Conservation (phyloP, 2,113 vertebrate genomes). For the Platycercus adscitus region DNA sequence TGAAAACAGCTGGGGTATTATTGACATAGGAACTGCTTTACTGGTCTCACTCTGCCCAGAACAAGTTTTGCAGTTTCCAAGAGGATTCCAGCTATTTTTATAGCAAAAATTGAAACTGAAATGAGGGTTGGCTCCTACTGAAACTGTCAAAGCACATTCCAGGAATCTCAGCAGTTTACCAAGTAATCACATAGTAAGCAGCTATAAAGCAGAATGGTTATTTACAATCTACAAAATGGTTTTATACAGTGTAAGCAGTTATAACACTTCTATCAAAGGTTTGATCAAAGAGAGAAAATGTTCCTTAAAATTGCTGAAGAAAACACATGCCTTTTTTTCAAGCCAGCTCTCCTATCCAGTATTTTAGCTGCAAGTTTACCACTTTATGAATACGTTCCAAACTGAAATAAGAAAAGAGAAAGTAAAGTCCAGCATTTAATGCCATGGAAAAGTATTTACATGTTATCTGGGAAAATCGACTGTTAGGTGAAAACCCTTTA, state of each 20-base stretch:
- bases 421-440: neutral
- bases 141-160: conserved; percentile 61
- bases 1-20: conserved; percentile 31
- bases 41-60: conserved; percentile 39
- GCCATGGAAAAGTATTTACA: neutral
- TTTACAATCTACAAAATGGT: conserved; percentile 61
- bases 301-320: neutral
- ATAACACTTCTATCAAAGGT: conserved; percentile 37
- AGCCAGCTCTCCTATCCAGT: neutral
- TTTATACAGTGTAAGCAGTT: conserved; percentile 53
- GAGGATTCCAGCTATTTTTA: conserved; percentile 25
- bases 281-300: conserved; percentile 56
- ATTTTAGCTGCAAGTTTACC: neutral
- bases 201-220: conserved; percentile 57
- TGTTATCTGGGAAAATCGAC: neutral
- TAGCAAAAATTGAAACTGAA: conserved; percentile 57
- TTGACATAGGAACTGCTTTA: conserved; percentile 16
- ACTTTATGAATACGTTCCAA: neutral
- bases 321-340: neutral
- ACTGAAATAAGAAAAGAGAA: neutral
- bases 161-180: conserved; percentile 55
- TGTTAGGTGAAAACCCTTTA: neutral
- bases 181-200: conserved; percentile 24
- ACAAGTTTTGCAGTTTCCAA: conserved; percentile 30
- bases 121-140: conserved; percentile 40